Base-by-base conservation (phyloP, 2,888 invertebrate species). In the Sepiola atlantica region DNA sequence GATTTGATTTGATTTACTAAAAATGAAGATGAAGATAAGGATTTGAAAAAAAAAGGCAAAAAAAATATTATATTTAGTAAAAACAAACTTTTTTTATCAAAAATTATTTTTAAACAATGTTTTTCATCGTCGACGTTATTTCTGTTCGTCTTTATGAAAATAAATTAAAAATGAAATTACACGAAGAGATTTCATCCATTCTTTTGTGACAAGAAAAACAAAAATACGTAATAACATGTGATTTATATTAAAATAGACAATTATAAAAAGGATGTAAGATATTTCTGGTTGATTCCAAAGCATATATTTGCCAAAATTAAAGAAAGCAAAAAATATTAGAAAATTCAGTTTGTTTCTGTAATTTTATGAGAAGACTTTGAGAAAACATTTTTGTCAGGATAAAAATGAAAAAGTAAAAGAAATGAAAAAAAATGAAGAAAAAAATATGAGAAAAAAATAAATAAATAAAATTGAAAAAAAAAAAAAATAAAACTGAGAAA, bases 291-390 rank as follows among this genome's bases (percentile, higher is more conserved):
- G 32, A 45, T 77, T 35, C 55, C 61, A 77, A 45, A 77, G 77
- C 77, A 77, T 90, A 90, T 90, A 77, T 77, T 77, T 54, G 54
- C 94, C 94, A 61, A 90, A 90, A 90, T 77, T n/a, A 77, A 77
- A 32, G 77, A 77, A 77, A 77, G n/a, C n/a, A 77, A n/a, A 61
- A 20, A 54, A 94, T 24, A 35, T 54, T 32, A 61, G 20, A 54
- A n/a, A 24, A n/a, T 77, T 77, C 77, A n/a, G 77, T 77, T 32
- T 77, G 21, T 32, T 77, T 77, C 77, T 77, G 77, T 32, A n/a
- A 77, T n/a, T 14, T n/a, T 1, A 77, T 77, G 14, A 20, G n/a
- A 77, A 16, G n/a, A 61, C 24, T 28, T 77, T 77, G 16, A n/a
- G 2, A n/a, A 77, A 32, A 32, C 3, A n/a, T 45, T 45, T 45